These are phyloP conservation scores for Yoshiicerus persimilis DNA, from an alignment of 1,140 invertebrate genomes.

Conservation along the genomic window DNA sequence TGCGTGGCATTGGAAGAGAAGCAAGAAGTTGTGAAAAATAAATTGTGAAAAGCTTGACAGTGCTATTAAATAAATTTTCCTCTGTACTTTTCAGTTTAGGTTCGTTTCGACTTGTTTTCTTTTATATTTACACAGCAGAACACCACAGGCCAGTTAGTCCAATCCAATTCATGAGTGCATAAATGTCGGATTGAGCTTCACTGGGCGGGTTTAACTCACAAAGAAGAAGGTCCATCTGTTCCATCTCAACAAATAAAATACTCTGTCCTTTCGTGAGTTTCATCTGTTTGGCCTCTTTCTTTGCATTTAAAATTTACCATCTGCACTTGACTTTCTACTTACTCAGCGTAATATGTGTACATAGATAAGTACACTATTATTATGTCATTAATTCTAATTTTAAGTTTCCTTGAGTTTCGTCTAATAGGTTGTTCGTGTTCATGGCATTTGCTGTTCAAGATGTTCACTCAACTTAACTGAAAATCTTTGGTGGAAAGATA, in stretches of 20 bases:
- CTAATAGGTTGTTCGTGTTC: no score
- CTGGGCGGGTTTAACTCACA: conserved; percentile 5
- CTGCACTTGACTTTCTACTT: not conserved
- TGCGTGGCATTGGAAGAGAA: not conserved
- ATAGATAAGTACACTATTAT: not conserved
- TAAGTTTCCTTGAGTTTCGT: no score
- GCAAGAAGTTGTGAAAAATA: conserved; percentile 1
- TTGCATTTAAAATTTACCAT: not conserved
- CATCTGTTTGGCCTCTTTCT: not conserved
- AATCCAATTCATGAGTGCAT: not conserved
- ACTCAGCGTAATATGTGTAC: not conserved
- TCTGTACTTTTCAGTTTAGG: not conserved
- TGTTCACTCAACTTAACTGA: no score
- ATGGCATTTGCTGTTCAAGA: no score
- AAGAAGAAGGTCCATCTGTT: conserved; percentile 10
- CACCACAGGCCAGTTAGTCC: not conserved
- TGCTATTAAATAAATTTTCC: conserved; percentile 12
- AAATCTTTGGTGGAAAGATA: no score
- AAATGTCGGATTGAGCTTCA: not conserved
- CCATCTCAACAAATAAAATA: not conserved
- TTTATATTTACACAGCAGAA: not conserved
- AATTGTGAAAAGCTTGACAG: conserved; percentile 2
- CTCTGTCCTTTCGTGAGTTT: not conserved
- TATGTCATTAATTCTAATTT: not conserved
- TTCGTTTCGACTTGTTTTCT: not conserved